phyloP scores from a whole-genome alignment of 2,797 vertebrate species.

The Pachyuromys duprasi region DNA sequence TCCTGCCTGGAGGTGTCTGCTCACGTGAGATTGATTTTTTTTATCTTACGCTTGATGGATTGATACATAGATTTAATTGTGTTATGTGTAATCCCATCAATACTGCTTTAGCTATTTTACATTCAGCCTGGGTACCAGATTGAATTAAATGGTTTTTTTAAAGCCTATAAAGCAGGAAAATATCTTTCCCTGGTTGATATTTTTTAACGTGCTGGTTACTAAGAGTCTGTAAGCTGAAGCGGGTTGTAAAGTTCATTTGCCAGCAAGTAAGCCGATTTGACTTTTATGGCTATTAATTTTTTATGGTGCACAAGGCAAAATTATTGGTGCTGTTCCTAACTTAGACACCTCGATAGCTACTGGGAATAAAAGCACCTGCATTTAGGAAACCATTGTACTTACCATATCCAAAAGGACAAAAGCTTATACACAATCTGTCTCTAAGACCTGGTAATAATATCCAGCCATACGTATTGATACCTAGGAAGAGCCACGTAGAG shows the following conservation, averaged over 20 bases:
- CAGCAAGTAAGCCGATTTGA: conserved; percentile 76
- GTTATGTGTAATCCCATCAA: conserved; percentile 74
- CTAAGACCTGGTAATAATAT: neutral
- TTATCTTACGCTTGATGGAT: conserved; percentile 74
- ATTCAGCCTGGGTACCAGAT: conserved; percentile 81
- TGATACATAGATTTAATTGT: conserved; percentile 82
- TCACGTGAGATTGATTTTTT: conserved; percentile 73
- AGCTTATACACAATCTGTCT: neutral
- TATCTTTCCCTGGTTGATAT: conserved; percentile 83
- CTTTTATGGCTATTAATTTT: conserved; percentile 80
- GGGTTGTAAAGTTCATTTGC: conserved; percentile 81
- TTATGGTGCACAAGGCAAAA: conserved; percentile 73
- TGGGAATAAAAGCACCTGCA: neutral
- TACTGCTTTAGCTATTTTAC: conserved; percentile 79
- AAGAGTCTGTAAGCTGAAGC: conserved; percentile 77
- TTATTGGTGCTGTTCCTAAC: conserved; percentile 55
- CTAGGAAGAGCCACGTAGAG: neutral
- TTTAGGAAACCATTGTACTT: conserved; percentile 17
- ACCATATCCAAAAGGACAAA: conserved; percentile 1
- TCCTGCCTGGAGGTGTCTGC: conserved; percentile 43
- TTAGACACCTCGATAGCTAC: conserved; percentile 45
- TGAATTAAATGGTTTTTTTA: conserved; percentile 83
- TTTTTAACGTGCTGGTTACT: conserved; percentile 80
- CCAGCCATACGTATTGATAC: neutral
- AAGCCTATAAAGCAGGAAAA: conserved; percentile 81